These are phyloP conservation scores for Ceratina japonica DNA, from an alignment of 1,140 invertebrate species.

Conservation along the genomic window DNA sequence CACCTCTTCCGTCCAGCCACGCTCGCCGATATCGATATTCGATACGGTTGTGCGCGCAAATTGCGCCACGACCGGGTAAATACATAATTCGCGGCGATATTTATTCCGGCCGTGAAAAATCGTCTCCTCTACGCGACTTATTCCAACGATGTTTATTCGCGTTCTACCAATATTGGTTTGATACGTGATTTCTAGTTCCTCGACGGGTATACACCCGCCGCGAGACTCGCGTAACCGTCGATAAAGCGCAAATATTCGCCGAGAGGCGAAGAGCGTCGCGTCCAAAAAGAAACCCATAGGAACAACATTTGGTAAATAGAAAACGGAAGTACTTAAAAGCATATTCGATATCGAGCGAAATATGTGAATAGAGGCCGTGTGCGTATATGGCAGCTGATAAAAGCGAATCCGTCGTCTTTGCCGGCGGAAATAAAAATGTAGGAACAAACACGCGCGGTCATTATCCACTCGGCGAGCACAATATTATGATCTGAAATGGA, in stretches of 20 bases:
- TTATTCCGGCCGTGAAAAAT: constrained; percentile 33
- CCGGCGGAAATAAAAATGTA: neutral
- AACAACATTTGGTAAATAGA: too few species aligned
- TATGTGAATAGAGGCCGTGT: too few species aligned
- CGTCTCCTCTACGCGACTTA: neutral
- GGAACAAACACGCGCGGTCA: neutral
- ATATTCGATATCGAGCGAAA: too few species aligned
- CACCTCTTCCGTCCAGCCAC: neutral
- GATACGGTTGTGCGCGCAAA: constrained; percentile 36
- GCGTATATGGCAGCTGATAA: too few species aligned
- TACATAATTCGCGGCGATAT: constrained; percentile 43
- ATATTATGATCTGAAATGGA: neutral
- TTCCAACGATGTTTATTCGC: constrained; percentile 9
- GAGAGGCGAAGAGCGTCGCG: neutral
- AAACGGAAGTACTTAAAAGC: too few species aligned
- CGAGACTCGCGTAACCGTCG: neutral
- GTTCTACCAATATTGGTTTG: neutral
- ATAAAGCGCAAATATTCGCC: constrained; percentile 1
- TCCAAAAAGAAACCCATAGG: too few species aligned
- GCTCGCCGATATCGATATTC: constrained; percentile 45
- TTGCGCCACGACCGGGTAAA: constrained; percentile 43
- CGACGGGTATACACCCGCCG: neutral
- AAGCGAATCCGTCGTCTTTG: too few species aligned
- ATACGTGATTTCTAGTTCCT: neutral
- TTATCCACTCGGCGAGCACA: neutral